Evolutionary conservation across 2,888 invertebrate species (phyloP), one percentile per base, ranked within the genome.

Genomic region (Doris montereyensis): DNA sequence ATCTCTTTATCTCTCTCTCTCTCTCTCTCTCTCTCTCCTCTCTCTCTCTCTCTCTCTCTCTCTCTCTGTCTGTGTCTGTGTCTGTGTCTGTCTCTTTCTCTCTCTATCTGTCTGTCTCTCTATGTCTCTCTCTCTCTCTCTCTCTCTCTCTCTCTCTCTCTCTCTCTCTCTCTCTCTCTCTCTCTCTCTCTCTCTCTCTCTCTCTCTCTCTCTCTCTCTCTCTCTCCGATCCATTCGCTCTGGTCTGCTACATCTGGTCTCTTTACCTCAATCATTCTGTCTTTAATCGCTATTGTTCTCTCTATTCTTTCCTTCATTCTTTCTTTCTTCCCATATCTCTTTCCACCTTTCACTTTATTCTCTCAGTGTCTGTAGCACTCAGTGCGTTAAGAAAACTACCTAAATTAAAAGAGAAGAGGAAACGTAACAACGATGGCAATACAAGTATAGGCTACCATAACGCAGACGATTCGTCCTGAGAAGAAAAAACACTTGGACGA

Each of bases 101-200:
- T n/a, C n/a, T n/a, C n/a, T n/a, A n/a, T n/a, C n/a, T n/a, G n/a
- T n/a, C n/a, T n/a, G n/a, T n/a, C n/a, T n/a, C n/a, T n/a, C n/a
- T n/a, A n/a, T n/a, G n/a, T n/a, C n/a, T n/a, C n/a, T n/a, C n/a
- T n/a, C 75, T 75, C 17, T 75, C 60, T 60, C 1, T 60, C 58
- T 75, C 17, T 75, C 75, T 62, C 17, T 62, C 75, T 75, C 17
- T 62, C 75, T 75, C 8, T 75, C 60, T 75, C 60, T 60, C 60
- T 75, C 75, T 60, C 60, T 75, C 62, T 24, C 71, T 71, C 35
- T 75, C 60, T 75, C 75, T 75, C 60, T 75, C 60, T 75, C 75
- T 60, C 75, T 75, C 75, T 75, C 32, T 60, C 75, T 28, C 60
- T 60, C 75, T 60, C 60, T 75, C 62, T 75, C 32, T 73, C 57